phyloP scores from a whole-genome alignment of 1,140 invertebrate genomes.

The Conus ventricosus region DNA sequence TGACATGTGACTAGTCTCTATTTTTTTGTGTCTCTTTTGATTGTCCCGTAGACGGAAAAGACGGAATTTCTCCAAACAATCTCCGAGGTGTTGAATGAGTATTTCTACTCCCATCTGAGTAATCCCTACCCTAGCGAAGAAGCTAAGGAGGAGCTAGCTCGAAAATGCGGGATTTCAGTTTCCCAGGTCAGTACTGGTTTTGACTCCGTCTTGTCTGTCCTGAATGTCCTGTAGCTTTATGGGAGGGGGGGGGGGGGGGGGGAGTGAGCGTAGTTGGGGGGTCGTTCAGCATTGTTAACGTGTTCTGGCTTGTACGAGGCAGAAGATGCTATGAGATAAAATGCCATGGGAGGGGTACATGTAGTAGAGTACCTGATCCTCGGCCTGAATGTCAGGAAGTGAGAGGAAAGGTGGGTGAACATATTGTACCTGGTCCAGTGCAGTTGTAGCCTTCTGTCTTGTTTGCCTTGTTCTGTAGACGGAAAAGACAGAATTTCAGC shows the following conservation, averaged over 20 bases:
- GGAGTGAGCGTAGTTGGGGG: too few relatives aligned
- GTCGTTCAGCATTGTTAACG: too few relatives aligned
- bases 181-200: conserved; percentile 82
- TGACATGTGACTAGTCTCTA: conserved; percentile 23
- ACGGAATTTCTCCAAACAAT: conserved; percentile 99
- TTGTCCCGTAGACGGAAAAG: conserved; percentile 88
- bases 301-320: too few relatives aligned
- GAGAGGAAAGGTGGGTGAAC: neutral
- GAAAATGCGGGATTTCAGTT: conserved; percentile 99
- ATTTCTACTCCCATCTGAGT: conserved; percentile 99
- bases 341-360: too few relatives aligned
- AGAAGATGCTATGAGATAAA: too few relatives aligned
- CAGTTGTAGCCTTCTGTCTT: neutral
- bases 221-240: too few relatives aligned
- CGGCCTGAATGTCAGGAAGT: too few relatives aligned
- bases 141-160: conserved; percentile 99
- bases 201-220: conserved; percentile 17
- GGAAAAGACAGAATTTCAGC: conserved; percentile 99
- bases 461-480: conserved; percentile 77
- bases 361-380: too few relatives aligned
- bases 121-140: conserved; percentile 99
- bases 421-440: neutral
- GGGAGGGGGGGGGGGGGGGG: too few relatives aligned
- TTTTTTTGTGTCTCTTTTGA: conserved; percentile 19
- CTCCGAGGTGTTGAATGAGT: conserved; percentile 99